Evolutionary conservation across 2,888 invertebrate species (phyloP).

Genomic region (Griposia aprilina): DNA sequence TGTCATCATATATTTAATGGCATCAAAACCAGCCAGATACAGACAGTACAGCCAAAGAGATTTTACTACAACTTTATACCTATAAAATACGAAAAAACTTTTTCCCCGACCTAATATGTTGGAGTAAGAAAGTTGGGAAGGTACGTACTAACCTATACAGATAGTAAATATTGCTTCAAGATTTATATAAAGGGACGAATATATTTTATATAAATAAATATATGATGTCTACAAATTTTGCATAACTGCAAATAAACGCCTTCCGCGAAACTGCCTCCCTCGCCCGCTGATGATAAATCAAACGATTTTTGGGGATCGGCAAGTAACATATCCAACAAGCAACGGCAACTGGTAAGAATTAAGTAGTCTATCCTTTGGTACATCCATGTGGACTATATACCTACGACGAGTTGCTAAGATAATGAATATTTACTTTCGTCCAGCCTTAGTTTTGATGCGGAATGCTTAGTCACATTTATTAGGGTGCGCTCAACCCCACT

Average conservation of each 20-base stretch:
- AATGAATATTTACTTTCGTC: conserved; percentile 8
- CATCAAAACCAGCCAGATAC: too few relatives aligned
- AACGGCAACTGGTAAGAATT: background rate
- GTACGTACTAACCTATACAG: too few relatives aligned
- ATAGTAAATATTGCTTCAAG: background rate
- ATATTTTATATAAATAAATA: conserved; percentile 16
- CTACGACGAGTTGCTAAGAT: background rate
- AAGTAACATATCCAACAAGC: background rate
- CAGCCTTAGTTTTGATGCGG: background rate
- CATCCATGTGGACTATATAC: background rate
- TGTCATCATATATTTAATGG: too few relatives aligned
- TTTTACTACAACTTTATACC: too few relatives aligned
- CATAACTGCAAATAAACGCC: conserved; percentile 44
- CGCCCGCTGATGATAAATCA: conserved; percentile 15
- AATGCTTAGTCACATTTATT: conserved; percentile 20
- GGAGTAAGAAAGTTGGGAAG: too few relatives aligned
- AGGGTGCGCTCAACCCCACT: conserved; percentile 1
- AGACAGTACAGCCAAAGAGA: too few relatives aligned
- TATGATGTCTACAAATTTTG: conserved; percentile 20
- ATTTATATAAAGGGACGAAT: conserved; percentile 7
- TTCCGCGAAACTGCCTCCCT: conserved; percentile 17
- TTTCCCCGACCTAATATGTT: too few relatives aligned
- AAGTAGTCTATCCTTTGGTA: background rate
- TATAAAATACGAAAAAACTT: too few relatives aligned
- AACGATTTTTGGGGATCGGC: conserved; percentile 16